Evolutionary conservation across 2,113 vertebrate genomes (phyloP).

Genomic region (Pedionomus torquatus): DNA sequence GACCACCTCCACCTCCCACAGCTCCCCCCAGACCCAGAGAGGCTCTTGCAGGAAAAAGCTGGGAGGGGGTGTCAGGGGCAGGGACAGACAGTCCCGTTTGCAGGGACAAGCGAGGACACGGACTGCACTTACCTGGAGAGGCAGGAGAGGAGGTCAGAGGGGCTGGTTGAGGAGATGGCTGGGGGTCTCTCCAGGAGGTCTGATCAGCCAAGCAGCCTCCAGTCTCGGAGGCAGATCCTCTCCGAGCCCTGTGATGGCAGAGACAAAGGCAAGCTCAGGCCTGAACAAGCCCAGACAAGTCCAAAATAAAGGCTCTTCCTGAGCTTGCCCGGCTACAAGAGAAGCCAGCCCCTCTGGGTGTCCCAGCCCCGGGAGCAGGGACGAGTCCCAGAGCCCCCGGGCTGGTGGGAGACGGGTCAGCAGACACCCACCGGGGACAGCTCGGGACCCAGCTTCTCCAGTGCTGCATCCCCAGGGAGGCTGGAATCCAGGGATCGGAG

Average conservation of each 20-base stretch:
- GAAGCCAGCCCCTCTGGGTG: not conserved
- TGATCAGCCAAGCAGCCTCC: not conserved
- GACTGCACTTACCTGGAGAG: not conserved
- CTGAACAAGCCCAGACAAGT: constrained; percentile 71
- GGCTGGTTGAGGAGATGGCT: rapidly evolving
- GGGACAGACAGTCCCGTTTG: rapidly evolving
- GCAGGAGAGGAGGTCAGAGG: rapidly evolving
- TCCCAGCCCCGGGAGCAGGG: not conserved
- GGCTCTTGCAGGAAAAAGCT: not conserved
- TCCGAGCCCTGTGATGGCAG: not conserved
- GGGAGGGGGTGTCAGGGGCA: rapidly evolving
- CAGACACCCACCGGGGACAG: rapidly evolving
- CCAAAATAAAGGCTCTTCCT: constrained; percentile 26
- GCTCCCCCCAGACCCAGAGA: rapidly evolving
- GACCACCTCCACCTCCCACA: not conserved
- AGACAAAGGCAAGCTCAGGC: constrained; percentile 26
- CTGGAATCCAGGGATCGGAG: rapidly evolving
- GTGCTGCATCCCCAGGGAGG: rapidly evolving
- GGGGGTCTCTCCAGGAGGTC: not conserved
- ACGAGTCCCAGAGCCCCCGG: rapidly evolving
- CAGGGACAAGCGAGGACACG: not conserved
- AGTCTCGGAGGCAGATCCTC: not conserved
- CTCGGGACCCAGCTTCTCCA: rapidly evolving
- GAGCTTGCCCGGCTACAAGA: not conserved
- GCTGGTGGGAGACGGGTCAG: not conserved